Percentiles rank a stretch among this genome's conserved stretches.
These are phyloP conservation scores for Coronaproctus castanopsis DNA, from an alignment of 2,888 invertebrate species.

Conservation along the genomic window DNA sequence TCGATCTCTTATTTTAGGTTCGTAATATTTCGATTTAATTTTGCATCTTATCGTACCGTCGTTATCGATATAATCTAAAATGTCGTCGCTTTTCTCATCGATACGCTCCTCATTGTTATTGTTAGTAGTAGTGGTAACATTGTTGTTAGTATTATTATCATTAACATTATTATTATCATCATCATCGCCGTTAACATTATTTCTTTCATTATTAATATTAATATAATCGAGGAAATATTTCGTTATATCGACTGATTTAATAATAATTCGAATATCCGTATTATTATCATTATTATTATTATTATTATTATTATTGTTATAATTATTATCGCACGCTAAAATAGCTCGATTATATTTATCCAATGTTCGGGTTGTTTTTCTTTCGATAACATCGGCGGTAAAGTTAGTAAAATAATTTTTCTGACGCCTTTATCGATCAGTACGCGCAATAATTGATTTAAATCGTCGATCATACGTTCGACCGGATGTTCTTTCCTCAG, in stretches of 20 bases:
- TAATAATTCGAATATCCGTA: not conserved
- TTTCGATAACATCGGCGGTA: not conserved
- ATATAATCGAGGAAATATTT: not conserved
- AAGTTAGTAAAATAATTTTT: not conserved
- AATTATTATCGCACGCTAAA: not conserved
- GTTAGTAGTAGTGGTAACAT: no score
- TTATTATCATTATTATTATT: no score
- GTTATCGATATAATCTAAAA: no score
- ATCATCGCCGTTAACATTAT: no score
- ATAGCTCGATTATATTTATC: not conserved
- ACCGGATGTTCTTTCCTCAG: not conserved
- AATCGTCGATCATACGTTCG: not conserved
- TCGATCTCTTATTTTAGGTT: not conserved
- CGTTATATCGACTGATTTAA: not conserved
- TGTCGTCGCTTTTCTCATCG: no score
- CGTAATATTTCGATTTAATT: not conserved
- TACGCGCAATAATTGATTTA: not conserved
- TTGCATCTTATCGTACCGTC: not conserved
- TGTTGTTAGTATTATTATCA: no score
- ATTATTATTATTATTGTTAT: no score
- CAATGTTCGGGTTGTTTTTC: not conserved
- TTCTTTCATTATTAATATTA: no score
- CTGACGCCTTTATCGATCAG: not conserved
- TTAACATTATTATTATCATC: no score
- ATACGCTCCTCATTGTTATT: no score